A percentile compares a stretch with the other conserved stretches of the same genome.
Conservation (phyloP, 1,140 invertebrate species). For the Zelostemma sp. region DNA sequence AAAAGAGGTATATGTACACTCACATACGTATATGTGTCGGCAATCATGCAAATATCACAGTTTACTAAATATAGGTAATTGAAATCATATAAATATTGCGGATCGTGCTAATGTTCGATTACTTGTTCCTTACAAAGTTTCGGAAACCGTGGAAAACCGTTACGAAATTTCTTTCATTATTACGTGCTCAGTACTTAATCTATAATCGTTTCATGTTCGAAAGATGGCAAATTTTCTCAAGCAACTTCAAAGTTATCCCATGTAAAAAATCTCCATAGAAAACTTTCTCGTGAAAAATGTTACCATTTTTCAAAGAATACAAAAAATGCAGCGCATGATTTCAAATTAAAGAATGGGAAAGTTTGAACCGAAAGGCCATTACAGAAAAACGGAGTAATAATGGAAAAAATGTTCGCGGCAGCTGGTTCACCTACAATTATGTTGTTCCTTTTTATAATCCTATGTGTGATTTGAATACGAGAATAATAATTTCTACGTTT, state of each 20-base stretch:
- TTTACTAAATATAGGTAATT: slow-evolving; percentile 47
- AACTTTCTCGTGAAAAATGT: too few relatives aligned
- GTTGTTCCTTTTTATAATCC: slow-evolving; percentile 18
- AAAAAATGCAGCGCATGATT: background rate
- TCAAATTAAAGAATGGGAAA: background rate
- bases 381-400: background rate
- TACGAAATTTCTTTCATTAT: too few relatives aligned
- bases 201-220: too few relatives aligned
- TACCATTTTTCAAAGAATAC: too few relatives aligned
- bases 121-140: background rate
- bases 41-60: slow-evolving; percentile 50
- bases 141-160: too few relatives aligned
- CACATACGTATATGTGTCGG: slow-evolving; percentile 33
- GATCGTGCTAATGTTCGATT: background rate
- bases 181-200: too few relatives aligned
- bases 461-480: slow-evolving; percentile 25
- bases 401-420: slow-evolving; percentile 6
- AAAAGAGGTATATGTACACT: slow-evolving; percentile 43
- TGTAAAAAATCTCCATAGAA: too few relatives aligned
- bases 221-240: too few relatives aligned
- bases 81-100: background rate
- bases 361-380: background rate
- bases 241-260: too few relatives aligned
- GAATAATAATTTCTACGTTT: slow-evolving; percentile 30
- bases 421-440: slow-evolving; percentile 23